These are phyloP conservation scores for Microplitis manilae DNA, from an alignment of 2,888 invertebrate species.

Conservation along the genomic window DNA sequence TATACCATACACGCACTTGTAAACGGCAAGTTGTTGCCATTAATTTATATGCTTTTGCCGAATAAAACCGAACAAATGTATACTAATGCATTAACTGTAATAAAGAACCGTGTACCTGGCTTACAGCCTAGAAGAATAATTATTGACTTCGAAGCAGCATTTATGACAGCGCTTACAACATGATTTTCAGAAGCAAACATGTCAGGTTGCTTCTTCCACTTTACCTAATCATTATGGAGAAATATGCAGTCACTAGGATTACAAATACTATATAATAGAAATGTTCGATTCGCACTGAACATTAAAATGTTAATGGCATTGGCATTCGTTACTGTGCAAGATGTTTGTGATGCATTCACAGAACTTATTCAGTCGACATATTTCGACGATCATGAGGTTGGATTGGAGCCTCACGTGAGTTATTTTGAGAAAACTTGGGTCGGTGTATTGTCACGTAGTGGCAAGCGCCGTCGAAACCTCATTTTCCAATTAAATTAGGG, in stretches of 20 bases:
- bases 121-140: too few relatives aligned
- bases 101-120: too few relatives aligned
- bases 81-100: background rate
- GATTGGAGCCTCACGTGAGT: background rate
- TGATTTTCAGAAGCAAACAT: background rate
- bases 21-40: too few relatives aligned
- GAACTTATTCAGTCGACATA: background rate
- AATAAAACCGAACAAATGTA: background rate
- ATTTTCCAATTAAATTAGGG: background rate
- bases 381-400: background rate
- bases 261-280: background rate
- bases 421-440: slow-evolving; percentile 11
- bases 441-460: background rate
- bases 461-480: background rate
- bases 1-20: background rate
- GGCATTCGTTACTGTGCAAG: background rate
- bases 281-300: slow-evolving; percentile 13
- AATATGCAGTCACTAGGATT: background rate
- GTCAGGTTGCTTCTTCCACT: background rate
- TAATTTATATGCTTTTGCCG: slow-evolving; percentile 1
- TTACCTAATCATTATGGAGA: background rate
- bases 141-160: too few relatives aligned
- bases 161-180: background rate
- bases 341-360: background rate
- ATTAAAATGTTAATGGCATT: background rate